Percentiles rank a stretch among this genome's conserved stretches.
Evolutionary conservation across 2,113 vertebrate species (phyloP).

Genomic region (Pipra filicauda): DNA sequence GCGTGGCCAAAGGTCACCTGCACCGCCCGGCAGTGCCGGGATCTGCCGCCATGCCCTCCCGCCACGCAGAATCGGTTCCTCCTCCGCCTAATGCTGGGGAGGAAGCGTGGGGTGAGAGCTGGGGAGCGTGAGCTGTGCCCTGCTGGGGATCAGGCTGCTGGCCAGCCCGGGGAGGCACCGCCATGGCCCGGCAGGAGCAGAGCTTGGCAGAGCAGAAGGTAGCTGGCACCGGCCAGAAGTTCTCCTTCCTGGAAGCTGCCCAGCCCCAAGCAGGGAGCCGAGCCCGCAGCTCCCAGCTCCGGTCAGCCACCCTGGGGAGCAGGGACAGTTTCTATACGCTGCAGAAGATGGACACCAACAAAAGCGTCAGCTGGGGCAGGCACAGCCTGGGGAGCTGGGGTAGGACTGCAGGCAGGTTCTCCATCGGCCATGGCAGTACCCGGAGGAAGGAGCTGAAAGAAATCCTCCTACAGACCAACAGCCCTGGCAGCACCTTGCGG

Average conservation of each 20-base stretch:
- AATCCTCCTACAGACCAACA: conserved; percentile 57
- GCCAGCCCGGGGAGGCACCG: background rate
- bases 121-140: background rate
- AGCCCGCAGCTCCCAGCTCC: background rate
- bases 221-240: background rate
- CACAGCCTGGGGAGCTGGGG: conserved; percentile 9
- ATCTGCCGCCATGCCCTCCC: background rate
- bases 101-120: conserved; percentile 5
- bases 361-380: background rate
- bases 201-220: background rate
- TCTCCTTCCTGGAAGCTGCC: background rate
- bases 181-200: background rate
- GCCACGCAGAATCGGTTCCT: background rate
- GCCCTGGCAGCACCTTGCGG: background rate
- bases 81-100: background rate
- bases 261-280: background rate
- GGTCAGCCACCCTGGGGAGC: background rate
- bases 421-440: background rate
- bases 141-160: background rate
- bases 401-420: background rate
- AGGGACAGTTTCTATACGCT: background rate
- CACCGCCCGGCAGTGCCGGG: background rate
- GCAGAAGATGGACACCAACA: background rate
- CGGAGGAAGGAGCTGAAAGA: conserved; percentile 68
- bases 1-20: conserved; percentile 12